Evolutionary conservation across 1,140 invertebrate species (phyloP).

Genomic region (Drosophila paulistorum): DNA sequence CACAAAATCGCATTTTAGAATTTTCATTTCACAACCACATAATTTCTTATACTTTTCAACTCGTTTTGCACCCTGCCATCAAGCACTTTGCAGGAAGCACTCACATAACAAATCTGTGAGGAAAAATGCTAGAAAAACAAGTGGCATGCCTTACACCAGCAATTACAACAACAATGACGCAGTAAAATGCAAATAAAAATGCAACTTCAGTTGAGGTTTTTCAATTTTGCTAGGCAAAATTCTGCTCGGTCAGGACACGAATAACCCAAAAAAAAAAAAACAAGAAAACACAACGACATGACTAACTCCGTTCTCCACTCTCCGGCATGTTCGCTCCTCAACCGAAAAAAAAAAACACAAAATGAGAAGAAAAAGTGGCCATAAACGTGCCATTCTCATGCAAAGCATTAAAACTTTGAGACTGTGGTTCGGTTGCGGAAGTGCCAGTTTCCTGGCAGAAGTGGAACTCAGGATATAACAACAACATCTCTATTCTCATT

Average conservation of each 20-base stretch:
- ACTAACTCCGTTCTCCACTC: background rate
- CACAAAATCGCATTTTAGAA: constrained; percentile 7
- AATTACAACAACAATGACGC: constrained; percentile 72
- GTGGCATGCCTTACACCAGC: constrained; percentile 71
- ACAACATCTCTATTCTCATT: constrained; percentile 24
- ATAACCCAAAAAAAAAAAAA: constrained; percentile 15
- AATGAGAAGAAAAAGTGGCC: constrained; percentile 44
- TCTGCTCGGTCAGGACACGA: constrained; percentile 34
- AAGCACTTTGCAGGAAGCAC: background rate
- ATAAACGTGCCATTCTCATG: constrained; percentile 76
- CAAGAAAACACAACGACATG: constrained; percentile 19
- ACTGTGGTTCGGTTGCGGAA: constrained; percentile 42
- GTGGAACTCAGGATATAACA: constrained; percentile 15
- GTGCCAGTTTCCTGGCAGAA: constrained; percentile 56
- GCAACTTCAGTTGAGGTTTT: constrained; percentile 65
- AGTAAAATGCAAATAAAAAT: constrained; percentile 67
- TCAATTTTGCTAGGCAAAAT: constrained; percentile 49
- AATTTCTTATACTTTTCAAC: background rate
- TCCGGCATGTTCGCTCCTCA: background rate
- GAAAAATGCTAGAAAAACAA: constrained; percentile 37
- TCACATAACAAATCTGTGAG: constrained; percentile 12
- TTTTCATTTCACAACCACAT: constrained; percentile 4
- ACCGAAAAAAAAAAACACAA: background rate
- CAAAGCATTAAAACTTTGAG: constrained; percentile 59
- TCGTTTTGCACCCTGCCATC: background rate